Conservation (phyloP, 1,140 invertebrate species). For the Penaeus chinensis region DNA sequence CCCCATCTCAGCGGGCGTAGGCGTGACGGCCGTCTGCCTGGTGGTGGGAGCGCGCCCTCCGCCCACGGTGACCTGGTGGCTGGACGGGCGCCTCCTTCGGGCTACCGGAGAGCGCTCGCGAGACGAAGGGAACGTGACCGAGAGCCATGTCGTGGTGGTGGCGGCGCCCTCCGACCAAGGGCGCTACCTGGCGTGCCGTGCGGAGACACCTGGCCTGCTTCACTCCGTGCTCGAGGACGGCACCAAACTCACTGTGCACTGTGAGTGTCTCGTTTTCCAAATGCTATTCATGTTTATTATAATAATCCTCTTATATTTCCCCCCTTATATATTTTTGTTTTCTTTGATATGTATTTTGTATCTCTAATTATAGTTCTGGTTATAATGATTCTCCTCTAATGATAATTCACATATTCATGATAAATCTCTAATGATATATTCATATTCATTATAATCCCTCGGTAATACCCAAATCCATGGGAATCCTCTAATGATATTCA, state of each 20-base stretch:
- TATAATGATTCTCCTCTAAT: no score
- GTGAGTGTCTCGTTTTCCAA: conserved; percentile 74
- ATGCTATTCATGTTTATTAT: not conserved
- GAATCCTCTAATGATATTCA: no score
- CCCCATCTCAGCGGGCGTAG: conserved; percentile 82
- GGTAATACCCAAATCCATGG: no score
- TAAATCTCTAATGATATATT: no score
- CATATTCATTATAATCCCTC: no score
- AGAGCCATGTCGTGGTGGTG: conserved; percentile 83
- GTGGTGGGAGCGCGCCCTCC: conserved; percentile 82
- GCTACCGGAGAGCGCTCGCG: conserved; percentile 38
- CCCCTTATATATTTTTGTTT: no score
- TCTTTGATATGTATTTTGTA: no score
- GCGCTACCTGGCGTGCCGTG: conserved; percentile 83
- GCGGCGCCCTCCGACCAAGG: conserved; percentile 87
- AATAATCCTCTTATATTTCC: not conserved
- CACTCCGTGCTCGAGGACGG: conserved; percentile 82
- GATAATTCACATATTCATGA: no score
- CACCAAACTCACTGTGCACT: conserved; percentile 87
- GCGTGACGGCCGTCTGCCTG: conserved; percentile 81
- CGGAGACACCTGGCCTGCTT: conserved; percentile 79
- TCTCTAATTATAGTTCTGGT: no score
- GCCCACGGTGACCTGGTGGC: conserved; percentile 83
- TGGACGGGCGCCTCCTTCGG: conserved; percentile 72
- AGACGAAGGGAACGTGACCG: conserved; percentile 84